Base-by-base conservation (phyloP, 2,113 vertebrate species). In the Amblyornis subalaris region DNA sequence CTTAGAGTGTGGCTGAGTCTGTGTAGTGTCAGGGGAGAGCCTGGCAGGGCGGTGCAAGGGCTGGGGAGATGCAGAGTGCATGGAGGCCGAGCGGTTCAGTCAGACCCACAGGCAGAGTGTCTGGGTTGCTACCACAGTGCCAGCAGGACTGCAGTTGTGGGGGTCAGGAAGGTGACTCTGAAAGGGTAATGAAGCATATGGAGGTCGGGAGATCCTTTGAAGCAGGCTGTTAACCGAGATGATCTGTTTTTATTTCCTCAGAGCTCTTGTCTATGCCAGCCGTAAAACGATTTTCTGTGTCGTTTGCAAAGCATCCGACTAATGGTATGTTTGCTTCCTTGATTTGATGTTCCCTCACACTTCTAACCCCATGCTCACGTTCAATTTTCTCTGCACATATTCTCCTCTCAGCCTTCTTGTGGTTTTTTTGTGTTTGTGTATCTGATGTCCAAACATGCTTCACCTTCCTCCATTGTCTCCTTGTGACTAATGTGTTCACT, bases 251-350 rank as follows among this genome's bases (percentile, higher is more conserved):
- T 99, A 98, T 99, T 98, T 99, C 98, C 98, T 98, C 99, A 99
- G 99, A 99, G 98, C 99, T 99, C 99, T 99, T 99, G 98, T 99
- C 98, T 99, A 99, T 99, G 99, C 99, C 99, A 99, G 99, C 99
- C 98, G 99, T 99, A 99, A 99, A 99, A 98, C 98, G 99, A 98
- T 99, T 99, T 99, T 99, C 99, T 99, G 99, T 99, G 99, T 99
- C 99, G 97, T 99, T 99, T 99, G 99, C 99, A 99, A 99, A 99
- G 99, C 98, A 99, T 99, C 99, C 99, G 98, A 99, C 99, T 99
- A 99, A 99, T 99, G 99, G 99, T 99, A 99, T 98, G 99, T 99
- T 99, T 98, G 99, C 99, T 99, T 99, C 97, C 97, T 96, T 98
- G 97, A 98, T 97, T 98, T 98, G 97, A 96, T 89, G 97, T 98